Base-by-base conservation (phyloP, 2,797 vertebrate species). In the Babyrousa celebensis region DNA sequence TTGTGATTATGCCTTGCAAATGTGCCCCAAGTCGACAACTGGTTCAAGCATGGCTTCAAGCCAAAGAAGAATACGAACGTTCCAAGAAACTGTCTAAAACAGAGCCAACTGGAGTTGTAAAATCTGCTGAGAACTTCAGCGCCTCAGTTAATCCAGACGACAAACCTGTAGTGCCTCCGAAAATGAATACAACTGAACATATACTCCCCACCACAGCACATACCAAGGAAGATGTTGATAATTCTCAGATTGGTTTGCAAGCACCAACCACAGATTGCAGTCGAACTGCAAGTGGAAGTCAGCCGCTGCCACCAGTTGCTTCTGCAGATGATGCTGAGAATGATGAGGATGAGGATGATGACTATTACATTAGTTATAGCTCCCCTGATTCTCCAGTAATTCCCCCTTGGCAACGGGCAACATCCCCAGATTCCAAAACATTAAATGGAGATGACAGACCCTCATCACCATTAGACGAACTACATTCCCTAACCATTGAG, bases 1-100 rank as follows among this genome's bases (percentile, higher is more conserved):
- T 99, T 60, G 97, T 99, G 94, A 99, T 99, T 83, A 98, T 99
- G 98, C 99, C 99, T 97, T 99, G 99, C 98, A 99, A 99, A 97
- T 99, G 98, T 98, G 99, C 99, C 43, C 99, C 99, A 56, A 99
- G 98, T 98, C 98, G 99, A 88, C 99, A 99, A 84, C 98, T 99
- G 52, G 99, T 99, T 98, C 99, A 99, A 95, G 97, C 99, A 79
- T 99, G 99, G 99, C 98, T 99, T 96, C 99, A 99, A 97, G 99
- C 99, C 98, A 99, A 99, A 99, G 99, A 99, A 98, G 99, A 99
- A 91, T 99, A 99, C 5, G 99, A 99, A 95, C 99, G 98, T 96
- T 98, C 99, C 95, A 99, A 99, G 97, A 99, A 98, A 96, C 96
- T 98, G 95, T 96, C 96, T 97, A 98, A 98, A 95, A 98, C 75